Percentiles rank a stretch among this genome's conserved stretches.
These are phyloP conservation scores for Lathamus discolor DNA, from an alignment of 2,113 vertebrate genomes.

Conservation along the genomic window DNA sequence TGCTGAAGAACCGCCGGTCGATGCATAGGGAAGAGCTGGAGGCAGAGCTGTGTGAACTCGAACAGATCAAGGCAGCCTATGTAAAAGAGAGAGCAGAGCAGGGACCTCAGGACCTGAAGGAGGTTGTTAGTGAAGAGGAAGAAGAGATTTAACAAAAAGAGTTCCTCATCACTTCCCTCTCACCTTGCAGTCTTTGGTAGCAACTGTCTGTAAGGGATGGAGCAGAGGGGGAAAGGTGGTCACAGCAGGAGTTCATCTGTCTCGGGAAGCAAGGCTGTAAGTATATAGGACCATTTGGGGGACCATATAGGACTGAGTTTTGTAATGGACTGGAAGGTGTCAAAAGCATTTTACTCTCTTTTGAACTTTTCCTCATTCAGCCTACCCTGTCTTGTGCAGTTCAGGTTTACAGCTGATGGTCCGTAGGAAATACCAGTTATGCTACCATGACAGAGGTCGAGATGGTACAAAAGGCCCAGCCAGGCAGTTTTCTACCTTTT, in stretches of 20 bases:
- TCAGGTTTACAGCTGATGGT: background rate
- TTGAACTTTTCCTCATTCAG: background rate
- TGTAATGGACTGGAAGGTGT: background rate
- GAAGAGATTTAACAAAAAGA: conserved; percentile 72
- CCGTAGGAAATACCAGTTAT: background rate
- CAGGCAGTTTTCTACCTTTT: background rate
- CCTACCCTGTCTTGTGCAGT: background rate
- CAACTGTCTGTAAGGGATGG: background rate
- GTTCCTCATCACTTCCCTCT: background rate
- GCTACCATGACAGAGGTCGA: background rate
- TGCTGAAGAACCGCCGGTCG: conserved; percentile 80
- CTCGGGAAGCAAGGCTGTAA: background rate
- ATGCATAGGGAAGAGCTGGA: conserved; percentile 84
- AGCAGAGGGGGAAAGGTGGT: background rate
- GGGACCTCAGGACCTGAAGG: conserved; percentile 62
- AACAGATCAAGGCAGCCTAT: conserved; percentile 83
- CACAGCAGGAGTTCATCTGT: background rate
- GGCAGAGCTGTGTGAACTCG: conserved; percentile 82
- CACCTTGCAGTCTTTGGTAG: background rate
- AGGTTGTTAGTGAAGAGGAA: conserved; percentile 83
- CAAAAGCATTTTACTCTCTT: background rate
- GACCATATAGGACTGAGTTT: background rate
- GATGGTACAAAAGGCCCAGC: background rate
- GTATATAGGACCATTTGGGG: background rate
- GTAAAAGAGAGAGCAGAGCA: conserved; percentile 68